Conservation (phyloP, 2,797 vertebrate species). For the Carcharodon carcharias region DNA sequence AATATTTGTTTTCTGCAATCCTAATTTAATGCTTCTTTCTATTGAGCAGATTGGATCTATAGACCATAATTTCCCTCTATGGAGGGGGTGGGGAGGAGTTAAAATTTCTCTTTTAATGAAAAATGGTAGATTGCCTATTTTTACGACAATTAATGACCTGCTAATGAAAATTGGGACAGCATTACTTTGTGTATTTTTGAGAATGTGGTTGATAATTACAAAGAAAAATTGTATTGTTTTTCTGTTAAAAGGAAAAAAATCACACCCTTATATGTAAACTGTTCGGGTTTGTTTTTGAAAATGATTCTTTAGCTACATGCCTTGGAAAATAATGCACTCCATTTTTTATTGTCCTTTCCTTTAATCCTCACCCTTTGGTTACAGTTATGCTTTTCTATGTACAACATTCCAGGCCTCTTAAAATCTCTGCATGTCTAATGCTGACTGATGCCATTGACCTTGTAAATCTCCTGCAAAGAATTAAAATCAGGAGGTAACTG, state of each 20-base stretch:
- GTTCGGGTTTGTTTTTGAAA: neutral
- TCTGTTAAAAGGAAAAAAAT: constrained; percentile 4
- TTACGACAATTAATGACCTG: neutral
- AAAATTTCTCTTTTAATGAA: neutral
- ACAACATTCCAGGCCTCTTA: constrained; percentile 5
- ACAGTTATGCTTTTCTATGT: constrained; percentile 24
- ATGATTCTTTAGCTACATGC: neutral
- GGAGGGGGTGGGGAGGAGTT: neutral
- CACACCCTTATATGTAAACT: constrained; percentile 11
- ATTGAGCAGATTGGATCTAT: neutral
- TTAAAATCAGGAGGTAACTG: constrained; percentile 46
- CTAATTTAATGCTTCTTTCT: neutral
- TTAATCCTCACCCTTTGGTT: constrained; percentile 27
- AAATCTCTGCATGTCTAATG: constrained; percentile 28
- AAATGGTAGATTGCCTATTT: neutral
- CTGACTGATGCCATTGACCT: constrained; percentile 37
- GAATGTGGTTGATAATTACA: neutral
- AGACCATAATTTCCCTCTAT: neutral
- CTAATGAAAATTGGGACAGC: neutral
- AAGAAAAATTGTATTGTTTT: neutral
- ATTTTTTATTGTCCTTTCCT: neutral
- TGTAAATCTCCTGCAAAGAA: constrained; percentile 46
- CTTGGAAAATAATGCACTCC: neutral
- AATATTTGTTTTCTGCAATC: neutral
- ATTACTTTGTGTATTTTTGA: neutral